Evolutionary conservation across 2,113 vertebrate genomes (phyloP).

Genomic region (Copsychus sechellarum): DNA sequence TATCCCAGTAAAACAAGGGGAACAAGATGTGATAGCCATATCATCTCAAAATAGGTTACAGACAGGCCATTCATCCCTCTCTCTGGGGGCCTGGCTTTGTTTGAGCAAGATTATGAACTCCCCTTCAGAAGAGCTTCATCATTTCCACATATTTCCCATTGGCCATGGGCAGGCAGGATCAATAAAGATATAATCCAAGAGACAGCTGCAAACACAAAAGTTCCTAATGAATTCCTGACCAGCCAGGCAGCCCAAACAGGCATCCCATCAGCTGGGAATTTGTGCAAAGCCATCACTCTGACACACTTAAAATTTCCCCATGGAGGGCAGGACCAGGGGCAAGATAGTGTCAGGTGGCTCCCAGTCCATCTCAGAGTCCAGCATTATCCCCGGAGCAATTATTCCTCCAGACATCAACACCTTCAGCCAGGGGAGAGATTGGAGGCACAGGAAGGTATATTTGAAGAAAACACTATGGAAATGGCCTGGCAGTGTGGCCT

Average conservation of each 20-base stretch:
- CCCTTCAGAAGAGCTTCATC: constrained; percentile 66
- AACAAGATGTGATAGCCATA: constrained; percentile 51
- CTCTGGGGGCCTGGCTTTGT: constrained; percentile 48
- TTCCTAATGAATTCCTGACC: constrained; percentile 70
- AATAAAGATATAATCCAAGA: constrained; percentile 72
- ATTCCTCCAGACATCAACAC: not conserved
- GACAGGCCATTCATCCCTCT: constrained; percentile 53
- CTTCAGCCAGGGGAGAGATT: not conserved
- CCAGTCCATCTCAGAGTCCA: not conserved
- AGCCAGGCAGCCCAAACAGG: constrained; percentile 42
- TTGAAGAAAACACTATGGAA: not conserved
- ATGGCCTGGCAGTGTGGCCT: not conserved
- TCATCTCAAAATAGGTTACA: constrained; percentile 59
- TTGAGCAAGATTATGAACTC: constrained; percentile 74
- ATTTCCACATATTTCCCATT: constrained; percentile 70
- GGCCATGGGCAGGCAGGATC: constrained; percentile 70
- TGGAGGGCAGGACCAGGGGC: constrained; percentile 17
- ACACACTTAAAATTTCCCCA: constrained; percentile 32
- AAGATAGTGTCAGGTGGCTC: not conserved
- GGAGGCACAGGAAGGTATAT: not conserved
- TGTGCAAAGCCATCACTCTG: constrained; percentile 26
- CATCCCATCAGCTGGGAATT: constrained; percentile 50
- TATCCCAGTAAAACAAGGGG: constrained; percentile 61
- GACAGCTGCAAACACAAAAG: constrained; percentile 68
- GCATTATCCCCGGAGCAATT: not conserved